Evolutionary conservation across 2,113 vertebrate species (phyloP).

Genomic region (Physeter macrocephalus): DNA sequence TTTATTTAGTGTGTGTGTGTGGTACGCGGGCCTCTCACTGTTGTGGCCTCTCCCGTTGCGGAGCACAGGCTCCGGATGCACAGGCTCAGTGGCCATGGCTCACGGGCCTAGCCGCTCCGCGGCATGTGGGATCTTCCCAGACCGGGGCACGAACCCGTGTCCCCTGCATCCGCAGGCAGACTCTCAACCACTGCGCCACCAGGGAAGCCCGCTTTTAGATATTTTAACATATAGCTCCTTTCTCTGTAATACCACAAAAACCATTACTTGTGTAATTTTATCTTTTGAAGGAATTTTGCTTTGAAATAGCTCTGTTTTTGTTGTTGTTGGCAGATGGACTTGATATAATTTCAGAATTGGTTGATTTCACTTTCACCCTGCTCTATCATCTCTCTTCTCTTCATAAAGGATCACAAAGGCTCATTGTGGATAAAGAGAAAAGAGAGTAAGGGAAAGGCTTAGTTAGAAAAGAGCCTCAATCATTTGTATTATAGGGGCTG

Average conservation of each 20-base stretch:
- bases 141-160: too few relatives aligned
- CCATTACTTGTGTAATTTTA: background rate
- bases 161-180: too few relatives aligned
- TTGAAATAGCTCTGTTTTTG: background rate
- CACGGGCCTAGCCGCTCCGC: too few relatives aligned
- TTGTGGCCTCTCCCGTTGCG: too few relatives aligned
- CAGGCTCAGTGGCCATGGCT: too few relatives aligned
- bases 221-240: background rate
- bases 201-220: too few relatives aligned
- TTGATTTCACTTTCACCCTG: background rate
- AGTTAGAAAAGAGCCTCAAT: background rate
- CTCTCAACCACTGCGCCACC: too few relatives aligned
- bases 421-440: conserved; percentile 14
- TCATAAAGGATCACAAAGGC: background rate
- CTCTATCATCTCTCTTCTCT: background rate
- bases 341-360: background rate
- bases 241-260: background rate
- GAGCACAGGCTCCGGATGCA: too few relatives aligned
- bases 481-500: background rate
- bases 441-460: background rate
- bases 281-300: background rate
- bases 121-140: too few relatives aligned
- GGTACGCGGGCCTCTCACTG: too few relatives aligned
- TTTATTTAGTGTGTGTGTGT: too few relatives aligned
- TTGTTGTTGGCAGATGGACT: background rate